These are phyloP conservation scores for Lasioglossum calceatum DNA, from an alignment of 2,888 invertebrate genomes.

Conservation along the genomic window DNA sequence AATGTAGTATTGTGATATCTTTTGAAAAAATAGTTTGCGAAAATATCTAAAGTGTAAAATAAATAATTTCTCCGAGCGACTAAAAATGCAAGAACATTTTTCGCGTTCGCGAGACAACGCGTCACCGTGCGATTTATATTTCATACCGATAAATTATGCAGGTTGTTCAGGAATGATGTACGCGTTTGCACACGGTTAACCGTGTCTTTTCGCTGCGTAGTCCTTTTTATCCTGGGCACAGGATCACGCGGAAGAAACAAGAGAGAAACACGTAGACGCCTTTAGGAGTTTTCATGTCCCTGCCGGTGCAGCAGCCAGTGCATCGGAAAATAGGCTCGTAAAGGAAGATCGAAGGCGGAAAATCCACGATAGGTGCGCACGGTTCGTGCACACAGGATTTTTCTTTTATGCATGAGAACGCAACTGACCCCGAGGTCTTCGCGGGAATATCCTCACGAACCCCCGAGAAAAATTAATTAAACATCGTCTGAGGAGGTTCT, in stretches of 20 bases:
- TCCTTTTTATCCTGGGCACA: not conserved
- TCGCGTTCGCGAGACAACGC: not conserved
- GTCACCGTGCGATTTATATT: not conserved
- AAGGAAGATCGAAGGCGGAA: slow-evolving; percentile 44
- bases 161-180: not conserved
- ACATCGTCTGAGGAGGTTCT: not conserved
- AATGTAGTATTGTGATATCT: not conserved
- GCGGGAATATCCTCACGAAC: not conserved
- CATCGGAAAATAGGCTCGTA: slow-evolving; percentile 42
- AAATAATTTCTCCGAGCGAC: not conserved
- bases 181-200: not conserved
- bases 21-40: too few relatives aligned
- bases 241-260: not conserved
- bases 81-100: not conserved
- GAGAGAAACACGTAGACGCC: not conserved
- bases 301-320: not conserved
- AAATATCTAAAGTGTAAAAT: not conserved
- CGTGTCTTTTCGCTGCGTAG: not conserved
- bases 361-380: slow-evolving; percentile 20
- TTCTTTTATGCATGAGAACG: slow-evolving; percentile 44
- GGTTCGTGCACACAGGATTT: not conserved
- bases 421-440: not conserved
- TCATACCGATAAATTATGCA: slow-evolving; percentile 8
- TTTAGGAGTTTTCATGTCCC: slow-evolving; percentile 12
- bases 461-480: not conserved